Percentiles rank a stretch among this genome's conserved stretches.
These are phyloP conservation scores for Empidonax traillii DNA, from an alignment of 2,113 vertebrate genomes.

Conservation along the genomic window DNA sequence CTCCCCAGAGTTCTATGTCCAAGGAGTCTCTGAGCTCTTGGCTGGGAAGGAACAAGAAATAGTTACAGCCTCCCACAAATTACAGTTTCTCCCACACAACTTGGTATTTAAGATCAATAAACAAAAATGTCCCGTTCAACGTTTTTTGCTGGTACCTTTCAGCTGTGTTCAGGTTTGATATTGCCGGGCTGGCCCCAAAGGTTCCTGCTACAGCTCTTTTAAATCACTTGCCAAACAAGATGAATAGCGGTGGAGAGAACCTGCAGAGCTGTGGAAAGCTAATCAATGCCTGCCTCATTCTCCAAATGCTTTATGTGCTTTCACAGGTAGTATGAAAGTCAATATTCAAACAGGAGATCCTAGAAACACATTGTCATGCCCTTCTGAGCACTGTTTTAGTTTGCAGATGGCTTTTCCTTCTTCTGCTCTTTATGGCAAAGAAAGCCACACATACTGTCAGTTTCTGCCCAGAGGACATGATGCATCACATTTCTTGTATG, in stretches of 20 bases:
- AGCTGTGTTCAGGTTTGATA: background rate
- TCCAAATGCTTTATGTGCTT: constrained; percentile 1
- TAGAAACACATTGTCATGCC: background rate
- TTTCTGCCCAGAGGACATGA: background rate
- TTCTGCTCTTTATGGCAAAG: background rate
- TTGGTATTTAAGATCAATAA: background rate
- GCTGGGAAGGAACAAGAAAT: background rate
- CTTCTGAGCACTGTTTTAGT: constrained; percentile 8
- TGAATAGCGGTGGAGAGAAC: background rate
- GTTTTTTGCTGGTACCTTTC: background rate
- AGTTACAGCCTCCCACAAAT: background rate
- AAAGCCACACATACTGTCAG: background rate
- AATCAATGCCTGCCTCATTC: constrained; percentile 26
- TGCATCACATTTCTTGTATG: background rate
- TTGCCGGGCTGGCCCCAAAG: background rate
- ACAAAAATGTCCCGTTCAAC: background rate
- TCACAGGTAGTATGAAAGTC: background rate
- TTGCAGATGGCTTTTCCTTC: background rate
- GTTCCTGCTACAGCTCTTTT: background rate
- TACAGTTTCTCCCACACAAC: background rate
- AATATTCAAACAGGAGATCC: background rate
- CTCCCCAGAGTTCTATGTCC: background rate
- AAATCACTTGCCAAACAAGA: background rate
- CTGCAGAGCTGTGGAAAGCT: constrained; percentile 2
- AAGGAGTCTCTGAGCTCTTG: background rate